Base-by-base conservation (phyloP, 2,797 vertebrate genomes). In the Anas bernieri region DNA sequence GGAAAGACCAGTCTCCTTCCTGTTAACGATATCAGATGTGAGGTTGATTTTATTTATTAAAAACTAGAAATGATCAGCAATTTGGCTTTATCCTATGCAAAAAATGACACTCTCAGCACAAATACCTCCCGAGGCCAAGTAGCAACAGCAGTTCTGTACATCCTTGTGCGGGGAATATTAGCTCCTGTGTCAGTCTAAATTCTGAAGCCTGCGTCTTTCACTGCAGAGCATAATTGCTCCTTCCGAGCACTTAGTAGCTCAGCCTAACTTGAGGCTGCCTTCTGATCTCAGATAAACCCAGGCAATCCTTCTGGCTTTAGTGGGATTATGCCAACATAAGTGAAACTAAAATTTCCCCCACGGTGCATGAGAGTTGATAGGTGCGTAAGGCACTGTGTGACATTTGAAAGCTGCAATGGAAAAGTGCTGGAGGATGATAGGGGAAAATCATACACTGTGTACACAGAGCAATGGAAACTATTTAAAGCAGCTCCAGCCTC, bases 201-300 rank as follows among this genome's bases (percentile, higher is more conserved):
- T 88, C 75, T 90, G 78, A 82, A 95, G 56, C 59, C n/a, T 55
- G 39, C 41, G 72, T 92, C 81, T 81, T 83, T 68, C 3, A 3
- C 86, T 92, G 62, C 61, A 78, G 72, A 90, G 68, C 75, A 48
- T 86, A 87, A 90, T 93, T 95, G 75, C 75, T 95, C 33, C 75
- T 92, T 88, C 86, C 75, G 88, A 93, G 70, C 84, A 72, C 86
- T 95, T 90, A 21, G 30, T 56, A 46, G 88, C 88, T 92, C 88
- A 81, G 78, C 58, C 92, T 89, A 85, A 86, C 86, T 87, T 83
- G 88, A 95, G 83, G 76, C 92, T 85, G 58, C 41, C 90, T 96
- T 95, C 81, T 95, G 93, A 95, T 96, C 93, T 94, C 50, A 31
- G 68, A 90, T 95, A 96, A 97, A 95, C 17, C 93, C 86, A 55